phyloP scores from a whole-genome alignment of 1,140 invertebrate species.

The Thaumetopoea pityocampa region DNA sequence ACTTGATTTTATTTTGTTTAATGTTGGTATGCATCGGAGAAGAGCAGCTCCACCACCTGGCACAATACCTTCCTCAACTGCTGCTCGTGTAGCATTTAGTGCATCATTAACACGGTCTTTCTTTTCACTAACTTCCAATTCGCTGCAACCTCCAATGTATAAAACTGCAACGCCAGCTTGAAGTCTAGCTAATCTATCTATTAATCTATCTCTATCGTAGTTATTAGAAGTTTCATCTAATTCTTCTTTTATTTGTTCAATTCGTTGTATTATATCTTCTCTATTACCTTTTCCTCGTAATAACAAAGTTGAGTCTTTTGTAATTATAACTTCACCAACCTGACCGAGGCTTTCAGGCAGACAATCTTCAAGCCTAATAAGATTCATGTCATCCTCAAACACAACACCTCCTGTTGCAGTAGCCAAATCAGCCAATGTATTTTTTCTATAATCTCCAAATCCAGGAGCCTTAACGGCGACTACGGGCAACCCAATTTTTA shows the following conservation, averaged over 20 bases:
- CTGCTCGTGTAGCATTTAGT: constrained; percentile 40
- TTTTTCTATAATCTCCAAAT: constrained; percentile 98
- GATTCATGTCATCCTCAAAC: constrained; percentile 96
- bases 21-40: constrained; percentile 33
- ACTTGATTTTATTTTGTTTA: constrained; percentile 25
- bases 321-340: constrained; percentile 95
- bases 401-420: constrained; percentile 96
- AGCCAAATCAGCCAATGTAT: constrained; percentile 96
- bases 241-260: constrained; percentile 81
- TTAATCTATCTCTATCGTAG: constrained; percentile 86
- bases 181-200: constrained; percentile 84
- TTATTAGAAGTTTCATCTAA: constrained; percentile 81
- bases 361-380: constrained; percentile 96
- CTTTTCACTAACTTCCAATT: constrained; percentile 47
- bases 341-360: constrained; percentile 90
- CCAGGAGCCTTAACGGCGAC: constrained; percentile 98
- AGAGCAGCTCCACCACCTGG: constrained; percentile 51
- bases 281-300: constrained; percentile 78
- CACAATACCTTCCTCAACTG: constrained; percentile 49
- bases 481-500: constrained; percentile 97
- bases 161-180: constrained; percentile 80
- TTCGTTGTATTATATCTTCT: constrained; percentile 78
- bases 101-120: constrained; percentile 54
- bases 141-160: constrained; percentile 38
- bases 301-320: constrained; percentile 84